Evolutionary conservation across 2,113 vertebrate genomes (phyloP), one percentile per base, ranked within the genome.

Genomic region (Channa maculata): DNA sequence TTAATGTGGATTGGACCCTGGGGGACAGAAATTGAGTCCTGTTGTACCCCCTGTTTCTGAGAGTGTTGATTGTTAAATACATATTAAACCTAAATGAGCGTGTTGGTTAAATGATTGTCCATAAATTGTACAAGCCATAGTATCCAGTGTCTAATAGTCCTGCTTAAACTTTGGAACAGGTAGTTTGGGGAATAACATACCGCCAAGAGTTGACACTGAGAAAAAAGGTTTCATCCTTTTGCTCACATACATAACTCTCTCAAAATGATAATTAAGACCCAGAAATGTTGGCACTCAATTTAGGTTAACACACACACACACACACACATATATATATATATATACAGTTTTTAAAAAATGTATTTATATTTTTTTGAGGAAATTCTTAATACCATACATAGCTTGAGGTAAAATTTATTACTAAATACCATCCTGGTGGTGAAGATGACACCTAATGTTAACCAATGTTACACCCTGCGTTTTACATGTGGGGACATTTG

Each of bases 321-420:
- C 24, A 24, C 24, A 24, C 24, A 24, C 24, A 24, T 24, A 24
- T 24, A 24, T 24, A 24, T 24, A 24, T 24, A 24, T 24, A 24
- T 24, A 24, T 24, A 24, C 1, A 24, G 1, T 24, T 24, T 24
- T 24, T 24, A 24, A 24, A 24, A 24, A 24, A 24, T 24, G 24
- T 24, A 24, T 24, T 24, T 24, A 24, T 24, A 24, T 14, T 39
- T 55, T 54, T 75, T 51, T 39, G 8, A 54, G 38, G 12, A 59
- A 5, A 38, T 63, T 50, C 10, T 59, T 39, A 80, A 80, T 82
- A 69, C 24, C 77, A 60, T 8, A 43, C 6, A 71, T 46, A 48
- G 44, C 73, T 62, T 10, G 24, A 59, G 58, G 73, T 61, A 68
- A 77, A 39, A 64, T 53, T 59, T 33, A 50, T 67, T 48, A 46